phyloP scores from a whole-genome alignment of 2,888 invertebrate genomes.

The Drosophila colorata region DNA sequence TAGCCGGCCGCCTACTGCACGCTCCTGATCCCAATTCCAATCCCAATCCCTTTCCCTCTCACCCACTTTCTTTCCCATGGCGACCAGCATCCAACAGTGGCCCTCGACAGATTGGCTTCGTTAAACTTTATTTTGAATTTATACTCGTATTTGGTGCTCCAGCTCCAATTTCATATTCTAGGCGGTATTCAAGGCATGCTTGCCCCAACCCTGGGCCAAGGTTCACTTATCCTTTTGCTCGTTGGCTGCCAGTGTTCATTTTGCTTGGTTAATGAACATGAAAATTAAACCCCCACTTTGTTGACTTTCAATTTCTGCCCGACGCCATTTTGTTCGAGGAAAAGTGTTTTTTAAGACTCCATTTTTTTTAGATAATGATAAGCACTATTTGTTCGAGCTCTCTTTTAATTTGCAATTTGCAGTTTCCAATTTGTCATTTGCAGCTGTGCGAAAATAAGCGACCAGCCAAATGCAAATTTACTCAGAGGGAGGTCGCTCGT shows the following conservation, averaged over 20 bases:
- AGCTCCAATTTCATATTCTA: slow-evolving; percentile 64
- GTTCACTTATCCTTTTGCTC: slow-evolving; percentile 71
- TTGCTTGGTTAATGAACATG: slow-evolving; percentile 82
- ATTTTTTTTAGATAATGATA: slow-evolving; percentile 13
- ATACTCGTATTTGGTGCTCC: slow-evolving; percentile 56
- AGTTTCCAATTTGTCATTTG: slow-evolving; percentile 44
- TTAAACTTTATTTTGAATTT: slow-evolving; percentile 81
- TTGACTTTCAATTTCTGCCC: slow-evolving; percentile 10
- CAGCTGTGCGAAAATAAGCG: slow-evolving; percentile 65
- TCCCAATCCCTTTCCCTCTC: slow-evolving; percentile 5
- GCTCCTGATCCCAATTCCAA: slow-evolving; percentile 49
- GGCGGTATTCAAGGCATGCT: slow-evolving; percentile 57
- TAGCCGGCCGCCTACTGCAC: slow-evolving; percentile 76
- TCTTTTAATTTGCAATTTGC: slow-evolving; percentile 29
- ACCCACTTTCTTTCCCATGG: slow-evolving; percentile 23
- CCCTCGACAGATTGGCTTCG: slow-evolving; percentile 72
- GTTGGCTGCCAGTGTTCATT: slow-evolving; percentile 64
- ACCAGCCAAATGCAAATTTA: slow-evolving; percentile 55
- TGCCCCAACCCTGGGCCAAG: slow-evolving; percentile 8
- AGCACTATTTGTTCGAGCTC: slow-evolving; percentile 40
- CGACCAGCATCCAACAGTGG: slow-evolving; percentile 19
- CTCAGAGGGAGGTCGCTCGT: slow-evolving; percentile 32
- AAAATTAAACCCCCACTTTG: slow-evolving; percentile 72
- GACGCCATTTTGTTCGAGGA: slow-evolving; percentile 53
- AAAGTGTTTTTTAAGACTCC: slow-evolving; percentile 2